These are phyloP conservation scores for Onchidella celtica DNA, from an alignment of 2,888 invertebrate species.

Conservation along the genomic window DNA sequence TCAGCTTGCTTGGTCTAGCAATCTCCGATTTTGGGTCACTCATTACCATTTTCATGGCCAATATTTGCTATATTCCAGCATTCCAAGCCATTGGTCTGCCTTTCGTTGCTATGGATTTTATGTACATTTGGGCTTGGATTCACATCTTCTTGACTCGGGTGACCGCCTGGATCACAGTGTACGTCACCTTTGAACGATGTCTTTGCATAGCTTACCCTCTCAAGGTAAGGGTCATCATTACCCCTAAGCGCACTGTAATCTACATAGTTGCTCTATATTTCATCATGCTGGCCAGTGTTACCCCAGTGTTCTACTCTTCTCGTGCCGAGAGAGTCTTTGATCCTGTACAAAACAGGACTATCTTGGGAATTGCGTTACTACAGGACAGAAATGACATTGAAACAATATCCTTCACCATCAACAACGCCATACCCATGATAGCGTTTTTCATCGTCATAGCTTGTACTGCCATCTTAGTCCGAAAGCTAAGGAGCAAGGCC, in stretches of 20 bases:
- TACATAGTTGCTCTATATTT: constrained; percentile 21
- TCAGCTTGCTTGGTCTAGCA: constrained; percentile 27
- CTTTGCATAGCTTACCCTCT: constrained; percentile 23
- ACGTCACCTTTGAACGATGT: constrained; percentile 31
- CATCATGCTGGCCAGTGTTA: constrained; percentile 23
- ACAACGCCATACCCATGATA: constrained; percentile 2
- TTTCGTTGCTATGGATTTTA: constrained; percentile 18
- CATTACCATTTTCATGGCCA: neutral
- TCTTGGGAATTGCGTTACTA: neutral
- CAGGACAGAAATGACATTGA: constrained; percentile 22
- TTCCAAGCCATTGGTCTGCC: constrained; percentile 18
- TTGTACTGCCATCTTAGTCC: constrained; percentile 15
- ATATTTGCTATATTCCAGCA: constrained; percentile 16
- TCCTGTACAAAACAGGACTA: constrained; percentile 7
- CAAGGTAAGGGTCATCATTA: constrained; percentile 27
- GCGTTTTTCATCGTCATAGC: constrained; percentile 4
- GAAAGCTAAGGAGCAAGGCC: neutral
- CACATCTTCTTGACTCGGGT: constrained; percentile 28
- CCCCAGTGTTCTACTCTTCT: constrained; percentile 18
- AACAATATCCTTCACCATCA: constrained; percentile 4
- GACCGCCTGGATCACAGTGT: constrained; percentile 31
- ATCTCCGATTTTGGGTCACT: constrained; percentile 20
- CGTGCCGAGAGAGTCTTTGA: neutral
- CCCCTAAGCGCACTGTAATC: constrained; percentile 9
- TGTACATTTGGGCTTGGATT: constrained; percentile 23